Percentiles rank a stretch among this genome's conserved stretches.
Conservation (phyloP, 2,797 vertebrate genomes). For the Tenualosa ilisha region DNA sequence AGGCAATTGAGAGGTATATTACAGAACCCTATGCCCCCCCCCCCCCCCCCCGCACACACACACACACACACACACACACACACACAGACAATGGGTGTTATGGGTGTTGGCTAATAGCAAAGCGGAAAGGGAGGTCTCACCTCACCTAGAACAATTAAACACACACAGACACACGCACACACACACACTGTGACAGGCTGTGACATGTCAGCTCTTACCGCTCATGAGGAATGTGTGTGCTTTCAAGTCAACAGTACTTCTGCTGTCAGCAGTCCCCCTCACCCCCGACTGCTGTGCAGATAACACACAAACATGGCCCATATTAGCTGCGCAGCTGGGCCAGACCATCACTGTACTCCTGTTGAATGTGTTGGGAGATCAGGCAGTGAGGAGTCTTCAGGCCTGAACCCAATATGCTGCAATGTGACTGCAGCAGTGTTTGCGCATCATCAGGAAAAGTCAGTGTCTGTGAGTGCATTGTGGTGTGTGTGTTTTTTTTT, state of each 20-base stretch:
- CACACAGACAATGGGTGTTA: background rate
- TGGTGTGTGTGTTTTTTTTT: too few relatives aligned
- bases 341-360: too few relatives aligned
- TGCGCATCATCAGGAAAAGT: background rate
- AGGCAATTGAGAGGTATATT: background rate
- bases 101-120: background rate
- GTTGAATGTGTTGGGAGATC: too few relatives aligned
- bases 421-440: background rate
- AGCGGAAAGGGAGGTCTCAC: background rate
- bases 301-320: background rate
- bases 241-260: background rate
- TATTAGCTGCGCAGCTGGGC: background rate
- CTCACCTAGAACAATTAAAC: background rate
- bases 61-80: conserved; percentile 17
- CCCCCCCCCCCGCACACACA: background rate
- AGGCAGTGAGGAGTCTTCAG: background rate
- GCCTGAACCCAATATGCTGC: too few relatives aligned
- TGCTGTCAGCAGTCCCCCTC: background rate
- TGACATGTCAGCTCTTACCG: background rate
- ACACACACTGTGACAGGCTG: background rate
- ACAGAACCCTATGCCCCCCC: background rate
- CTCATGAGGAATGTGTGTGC: conserved; percentile 14
- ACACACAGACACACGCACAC: conserved; percentile 11
- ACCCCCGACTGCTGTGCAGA: background rate
- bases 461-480: too few relatives aligned